phyloP scores from a whole-genome alignment of 1,140 invertebrate genomes.

The Babylonia areolata region DNA sequence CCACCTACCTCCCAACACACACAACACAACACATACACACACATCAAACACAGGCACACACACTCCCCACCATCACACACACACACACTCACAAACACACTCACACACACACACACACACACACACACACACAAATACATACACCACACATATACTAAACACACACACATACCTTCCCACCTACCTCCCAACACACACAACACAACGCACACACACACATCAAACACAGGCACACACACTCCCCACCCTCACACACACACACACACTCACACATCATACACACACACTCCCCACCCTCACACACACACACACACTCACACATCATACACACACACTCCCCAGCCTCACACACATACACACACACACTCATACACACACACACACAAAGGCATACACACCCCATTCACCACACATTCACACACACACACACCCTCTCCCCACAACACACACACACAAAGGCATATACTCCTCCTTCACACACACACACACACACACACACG shows the following conservation, averaged over 20 bases:
- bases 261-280: too few relatives aligned
- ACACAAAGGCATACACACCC: not conserved
- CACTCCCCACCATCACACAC: too few relatives aligned
- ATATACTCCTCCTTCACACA: not conserved
- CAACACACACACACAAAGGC: not conserved
- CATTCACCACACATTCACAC: not conserved
- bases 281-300: too few relatives aligned
- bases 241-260: too few relatives aligned
- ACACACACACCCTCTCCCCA: not conserved
- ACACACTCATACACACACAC: not conserved
- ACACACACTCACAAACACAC: too few relatives aligned
- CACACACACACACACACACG: not conserved
- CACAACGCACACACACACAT: not conserved
- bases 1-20: too few relatives aligned
- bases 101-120: too few relatives aligned
- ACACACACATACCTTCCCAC: not conserved
- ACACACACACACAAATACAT: not conserved
- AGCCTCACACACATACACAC: not conserved
- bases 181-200: too few relatives aligned
- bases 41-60: too few relatives aligned
- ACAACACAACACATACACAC: too few relatives aligned
- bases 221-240: too few relatives aligned
- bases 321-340: not conserved
- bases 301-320: not conserved
- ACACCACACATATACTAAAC: not conserved